A percentile compares a stretch with the other conserved stretches of the same genome.
phyloP scores from a whole-genome alignment of 2,113 vertebrate species.

The Montifringilla adamsi region DNA sequence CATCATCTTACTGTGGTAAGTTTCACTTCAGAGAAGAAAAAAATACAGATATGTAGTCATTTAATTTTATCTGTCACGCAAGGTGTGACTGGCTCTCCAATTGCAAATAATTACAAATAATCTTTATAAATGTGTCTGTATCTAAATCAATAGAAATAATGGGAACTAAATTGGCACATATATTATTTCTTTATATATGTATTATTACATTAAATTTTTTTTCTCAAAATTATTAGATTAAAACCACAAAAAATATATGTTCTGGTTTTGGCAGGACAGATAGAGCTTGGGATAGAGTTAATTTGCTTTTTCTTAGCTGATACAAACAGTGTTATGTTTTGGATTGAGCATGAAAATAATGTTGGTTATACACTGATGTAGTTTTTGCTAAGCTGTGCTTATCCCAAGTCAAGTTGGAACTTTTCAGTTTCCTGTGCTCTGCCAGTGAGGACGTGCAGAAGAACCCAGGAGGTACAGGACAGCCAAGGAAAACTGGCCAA shows the following conservation, averaged over 20 bases:
- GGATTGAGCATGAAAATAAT: background rate
- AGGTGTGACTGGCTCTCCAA: background rate
- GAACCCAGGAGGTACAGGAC: background rate
- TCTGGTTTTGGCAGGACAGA: background rate
- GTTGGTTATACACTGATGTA: background rate
- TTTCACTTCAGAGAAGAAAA: background rate
- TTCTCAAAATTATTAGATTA: background rate
- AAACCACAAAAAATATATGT: background rate
- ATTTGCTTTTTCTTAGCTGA: background rate
- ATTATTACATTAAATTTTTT: background rate
- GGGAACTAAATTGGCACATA: background rate
- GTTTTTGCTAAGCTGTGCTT: background rate
- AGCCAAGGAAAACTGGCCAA: accelerated
- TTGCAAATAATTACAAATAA: background rate
- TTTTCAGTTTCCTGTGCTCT: background rate
- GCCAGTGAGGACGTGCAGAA: background rate
- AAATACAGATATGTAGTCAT: background rate
- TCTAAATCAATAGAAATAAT: background rate
- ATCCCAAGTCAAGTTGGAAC: background rate
- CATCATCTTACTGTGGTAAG: background rate
- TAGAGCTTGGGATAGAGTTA: background rate
- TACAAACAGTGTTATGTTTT: background rate
- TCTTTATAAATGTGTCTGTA: background rate
- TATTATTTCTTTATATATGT: background rate
- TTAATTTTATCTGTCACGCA: background rate